Base-by-base conservation (phyloP, 1,140 invertebrate genomes). In the Plectrocnemia conspersa region DNA sequence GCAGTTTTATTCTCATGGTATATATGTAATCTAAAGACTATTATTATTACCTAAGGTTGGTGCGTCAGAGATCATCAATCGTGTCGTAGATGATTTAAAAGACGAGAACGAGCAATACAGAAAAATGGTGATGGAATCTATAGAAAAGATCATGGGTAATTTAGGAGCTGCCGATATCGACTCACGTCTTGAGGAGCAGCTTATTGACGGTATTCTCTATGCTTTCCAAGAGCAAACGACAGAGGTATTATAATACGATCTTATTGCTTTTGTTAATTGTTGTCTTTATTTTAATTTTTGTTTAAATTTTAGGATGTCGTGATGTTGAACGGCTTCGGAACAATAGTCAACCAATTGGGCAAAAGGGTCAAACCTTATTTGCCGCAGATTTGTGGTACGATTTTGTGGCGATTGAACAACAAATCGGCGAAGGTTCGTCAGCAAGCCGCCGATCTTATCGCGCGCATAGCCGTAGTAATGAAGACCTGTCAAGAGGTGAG, bases 101-200 rank as follows among this genome's bases (percentile, higher is more conserved):
- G 97, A 99, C 72, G 97, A 99, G 76, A 98, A 98, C 72, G 97
- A 99, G 72, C 93, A 98, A 65, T 99, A 99, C 71, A 81, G 97
- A 56, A 99, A 99, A 78, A 99, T 99, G 97, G 97, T 99, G 0
- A 99, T 99, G 94, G 97, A 99, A 72, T 98, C 94, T 0, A 98
- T 99, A 58, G 97, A 99, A 70, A 99, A 99, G 72, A 92, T 98
- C 52, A 93, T 99, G 82, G 91, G 89, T 4, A 96, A 97, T 71
- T 78, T 99, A 15, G 97, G 97, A 25, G 95, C 96, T 0, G 91
- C 93, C 0, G 97, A 98, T 70, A 97, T 99, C 41, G 97, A 99
- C 72, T 95, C 93, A 0, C 79, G 96, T 33, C 74, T 99, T 0
- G 97, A 99, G 72, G 97, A 99, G 75, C 96, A 98, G 66, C 82